Evolutionary conservation across 2,797 vertebrate species (phyloP), one percentile per base, ranked within the genome.

Genomic region (Phrynocephalus forsythii): DNA sequence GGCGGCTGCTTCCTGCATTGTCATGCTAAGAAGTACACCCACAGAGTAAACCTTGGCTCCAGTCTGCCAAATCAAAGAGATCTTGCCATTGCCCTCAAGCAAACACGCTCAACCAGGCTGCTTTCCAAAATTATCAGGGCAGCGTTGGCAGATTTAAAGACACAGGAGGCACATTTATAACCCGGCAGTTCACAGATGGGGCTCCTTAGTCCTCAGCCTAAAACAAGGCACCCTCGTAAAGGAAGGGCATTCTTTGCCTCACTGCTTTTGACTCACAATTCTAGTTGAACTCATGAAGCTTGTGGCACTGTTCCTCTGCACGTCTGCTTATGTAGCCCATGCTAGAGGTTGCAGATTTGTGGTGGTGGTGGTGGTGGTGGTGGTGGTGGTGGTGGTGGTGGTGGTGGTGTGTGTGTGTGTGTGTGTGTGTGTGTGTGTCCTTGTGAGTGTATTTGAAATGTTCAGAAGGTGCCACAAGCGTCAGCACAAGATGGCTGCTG

Each of bases 21-120:
- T 60, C 88, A 83, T 93, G 92, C 94, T 93, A 91, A 93, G 94
- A 93, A 94, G 95, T 92, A 93, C 92, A 92, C 93, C 92, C 93
- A 91, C 91, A 81, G 91, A 92, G 86, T 90, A 90, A 93, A 91
- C 92, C 60, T 92, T 87, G 90, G 92, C 91, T 93, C 92, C 92
- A 93, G 90, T 89, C 93, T 91, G 89, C 91, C 93, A 75, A 94
- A 94, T 94, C 94, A 91, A 94, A 94, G 94, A 92, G 71, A 38
- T 69, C 90, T 92, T 86, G 83, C 86, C 66, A 66, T 89, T 89
- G 92, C 91, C 94, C 93, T 92, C 88, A 86, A 94, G 94, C 94
- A 88, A 44, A 89, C 92, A 94, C 91, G 93, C 94, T 95, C 94
- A 95, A 91, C 91, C 87, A 44, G 38, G 38, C 38, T 3, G 92